These are phyloP conservation scores for Notothenia rossii DNA, from an alignment of 2,113 vertebrate genomes.

Conservation along the genomic window DNA sequence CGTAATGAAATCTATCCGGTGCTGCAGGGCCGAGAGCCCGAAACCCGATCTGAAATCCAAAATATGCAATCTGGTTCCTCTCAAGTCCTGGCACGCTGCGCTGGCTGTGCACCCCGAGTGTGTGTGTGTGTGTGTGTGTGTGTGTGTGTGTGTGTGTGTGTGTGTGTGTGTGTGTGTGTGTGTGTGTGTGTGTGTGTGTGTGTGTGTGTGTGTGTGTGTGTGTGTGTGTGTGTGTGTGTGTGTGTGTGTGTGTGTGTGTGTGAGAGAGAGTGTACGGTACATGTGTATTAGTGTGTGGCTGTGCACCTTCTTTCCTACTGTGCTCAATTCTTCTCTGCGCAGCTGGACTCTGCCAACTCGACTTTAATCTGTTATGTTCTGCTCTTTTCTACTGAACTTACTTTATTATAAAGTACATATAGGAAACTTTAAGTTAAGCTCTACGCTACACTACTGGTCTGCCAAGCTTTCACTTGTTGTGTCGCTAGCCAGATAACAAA, in stretches of 20 bases:
- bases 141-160: neutral
- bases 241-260: constrained; percentile 8
- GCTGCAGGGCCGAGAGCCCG: constrained; percentile 51
- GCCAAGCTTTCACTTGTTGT: neutral
- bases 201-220: constrained; percentile 3
- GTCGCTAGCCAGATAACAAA: too few relatives aligned
- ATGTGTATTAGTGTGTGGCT: constrained; percentile 5
- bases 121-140: constrained; percentile 32
- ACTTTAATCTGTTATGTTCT: neutral
- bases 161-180: constrained; percentile 25
- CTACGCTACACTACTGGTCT: neutral
- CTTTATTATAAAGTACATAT: too few relatives aligned
- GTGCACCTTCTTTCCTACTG: constrained; percentile 1
- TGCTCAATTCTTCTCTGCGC: neutral
- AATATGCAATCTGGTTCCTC: constrained; percentile 74
- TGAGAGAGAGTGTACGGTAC: neutral
- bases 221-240: constrained; percentile 32
- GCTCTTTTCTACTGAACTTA: neutral
- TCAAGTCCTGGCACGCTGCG: constrained; percentile 54
- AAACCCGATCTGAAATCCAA: constrained; percentile 67
- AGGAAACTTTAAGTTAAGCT: neutral
- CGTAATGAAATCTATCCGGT: constrained; percentile 78
- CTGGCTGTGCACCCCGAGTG: constrained; percentile 28
- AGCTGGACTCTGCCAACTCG: neutral
- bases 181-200: constrained; percentile 7